Evolutionary conservation across 2,113 vertebrate species (phyloP).

Genomic region (Macquaria ambigua): DNA sequence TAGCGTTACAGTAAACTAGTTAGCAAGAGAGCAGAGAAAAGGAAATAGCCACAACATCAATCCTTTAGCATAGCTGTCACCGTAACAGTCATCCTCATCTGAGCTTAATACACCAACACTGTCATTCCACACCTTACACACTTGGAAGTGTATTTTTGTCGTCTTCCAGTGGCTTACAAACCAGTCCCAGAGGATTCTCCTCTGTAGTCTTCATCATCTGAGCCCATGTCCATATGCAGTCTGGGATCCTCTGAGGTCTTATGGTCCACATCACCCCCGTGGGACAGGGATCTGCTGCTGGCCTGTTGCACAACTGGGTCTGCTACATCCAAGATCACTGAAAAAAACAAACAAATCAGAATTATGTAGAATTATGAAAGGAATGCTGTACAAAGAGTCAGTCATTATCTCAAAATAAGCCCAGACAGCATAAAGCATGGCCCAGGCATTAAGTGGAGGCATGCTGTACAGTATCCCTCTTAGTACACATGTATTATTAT

Average conservation of each 20-base stretch:
- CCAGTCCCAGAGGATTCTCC: constrained; percentile 31
- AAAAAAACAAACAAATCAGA: not conserved
- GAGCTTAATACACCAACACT: no score
- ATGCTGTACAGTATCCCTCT: not conserved
- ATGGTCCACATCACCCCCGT: not conserved
- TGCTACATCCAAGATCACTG: not conserved
- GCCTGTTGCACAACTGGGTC: constrained; percentile 18
- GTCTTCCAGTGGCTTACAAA: not conserved
- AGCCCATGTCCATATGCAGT: not conserved
- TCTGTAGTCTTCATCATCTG: constrained; percentile 49
- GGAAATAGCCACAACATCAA: not conserved
- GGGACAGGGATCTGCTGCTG: constrained; percentile 17
- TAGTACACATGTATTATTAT: no score
- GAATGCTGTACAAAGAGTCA: not conserved
- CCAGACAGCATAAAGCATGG: no score
- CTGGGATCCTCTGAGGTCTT: not conserved
- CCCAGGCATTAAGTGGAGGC: not conserved
- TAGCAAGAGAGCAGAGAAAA: not conserved
- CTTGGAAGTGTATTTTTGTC: not conserved
- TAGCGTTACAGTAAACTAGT: not conserved
- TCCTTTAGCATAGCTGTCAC: not conserved
- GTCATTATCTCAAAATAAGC: not conserved
- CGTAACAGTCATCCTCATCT: not conserved
- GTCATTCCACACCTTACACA: not conserved
- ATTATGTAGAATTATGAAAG: not conserved